Base-by-base conservation (phyloP, 1,140 invertebrate species). In the Asobara japonica region DNA sequence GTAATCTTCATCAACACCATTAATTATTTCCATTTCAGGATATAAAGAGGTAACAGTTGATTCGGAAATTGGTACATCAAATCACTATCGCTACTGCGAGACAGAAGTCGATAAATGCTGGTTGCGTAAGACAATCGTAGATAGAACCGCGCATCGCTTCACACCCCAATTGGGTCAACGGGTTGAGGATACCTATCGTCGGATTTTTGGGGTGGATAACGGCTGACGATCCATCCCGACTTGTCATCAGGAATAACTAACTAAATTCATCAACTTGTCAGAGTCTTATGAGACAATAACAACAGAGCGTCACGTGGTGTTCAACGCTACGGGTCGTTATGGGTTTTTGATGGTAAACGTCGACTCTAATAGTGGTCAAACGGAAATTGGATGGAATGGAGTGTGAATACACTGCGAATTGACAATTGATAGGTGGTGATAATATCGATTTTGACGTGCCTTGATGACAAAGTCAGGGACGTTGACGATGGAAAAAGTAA, bases 61-160 rank as follows among this genome's bases (percentile, higher is more conserved):
- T 65, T 72, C 74, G 0, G 38, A 70, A 13, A 64, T 77, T 6
- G 77, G 73, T 2, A 68, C 65, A 1, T 78, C 73, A 2, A 78
- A 80, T 29, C 79, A 80, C 45, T 80, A 80, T 70, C 56, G 79
- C 62, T 68, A 64, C 18, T 80, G 89, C 77, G 89, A 90, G 74
- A 89, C 88, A 74, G 86, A 87, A 7, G 87, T 88, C 4, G 82
- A 88, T 62, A 88, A 88, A 48, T 91, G 90, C 76, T 87, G 89
- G 62, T 85, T 89, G 65, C 82, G 76, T 48, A 76, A 81, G 4
- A 84, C 86, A 6, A 80, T 83, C 3, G 76, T 85, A 4, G 89
- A 89, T 74, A 84, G 81, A 71, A 83, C 86, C 6, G 82, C 84
- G 11, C 78, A 86, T n/a, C 80, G 78, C 31, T 87, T 82, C 64